Evolutionary conservation across 2,888 invertebrate genomes (phyloP).

Genomic region (Pachydiplax longipennis): DNA sequence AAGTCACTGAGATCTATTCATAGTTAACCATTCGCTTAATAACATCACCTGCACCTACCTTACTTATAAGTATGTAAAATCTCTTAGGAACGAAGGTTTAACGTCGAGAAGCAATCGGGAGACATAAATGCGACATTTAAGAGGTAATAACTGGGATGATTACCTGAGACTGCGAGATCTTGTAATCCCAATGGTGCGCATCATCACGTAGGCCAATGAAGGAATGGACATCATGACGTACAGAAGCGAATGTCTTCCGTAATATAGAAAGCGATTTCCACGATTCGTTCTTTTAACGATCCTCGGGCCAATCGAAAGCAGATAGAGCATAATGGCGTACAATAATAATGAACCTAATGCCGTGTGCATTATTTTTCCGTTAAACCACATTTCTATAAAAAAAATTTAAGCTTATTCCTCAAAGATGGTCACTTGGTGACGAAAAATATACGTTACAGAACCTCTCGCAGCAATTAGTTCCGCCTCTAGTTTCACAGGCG

Average conservation of each 20-base stretch:
- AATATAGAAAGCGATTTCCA: background rate
- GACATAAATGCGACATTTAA: background rate
- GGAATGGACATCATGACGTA: background rate
- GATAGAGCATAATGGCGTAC: background rate
- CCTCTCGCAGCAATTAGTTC: no score
- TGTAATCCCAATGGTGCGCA: background rate
- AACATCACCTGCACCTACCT: no score
- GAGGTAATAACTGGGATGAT: background rate
- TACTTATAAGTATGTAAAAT: background rate
- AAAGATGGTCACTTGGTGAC: no score
- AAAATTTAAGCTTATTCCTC: background rate
- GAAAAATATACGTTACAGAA: no score
- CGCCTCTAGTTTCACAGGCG: no score
- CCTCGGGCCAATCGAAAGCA: background rate
- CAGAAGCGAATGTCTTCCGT: background rate
- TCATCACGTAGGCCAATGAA: background rate
- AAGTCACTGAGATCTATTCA: no score
- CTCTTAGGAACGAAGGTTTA: background rate
- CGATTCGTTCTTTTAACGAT: background rate
- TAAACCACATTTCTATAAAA: background rate
- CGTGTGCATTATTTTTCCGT: no score
- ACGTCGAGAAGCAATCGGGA: background rate
- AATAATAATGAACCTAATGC: background rate
- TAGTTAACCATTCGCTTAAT: no score
- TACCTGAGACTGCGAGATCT: background rate